Evolutionary conservation across 1,140 invertebrate genomes (phyloP).

Genomic region (Drosophila willistoni): DNA sequence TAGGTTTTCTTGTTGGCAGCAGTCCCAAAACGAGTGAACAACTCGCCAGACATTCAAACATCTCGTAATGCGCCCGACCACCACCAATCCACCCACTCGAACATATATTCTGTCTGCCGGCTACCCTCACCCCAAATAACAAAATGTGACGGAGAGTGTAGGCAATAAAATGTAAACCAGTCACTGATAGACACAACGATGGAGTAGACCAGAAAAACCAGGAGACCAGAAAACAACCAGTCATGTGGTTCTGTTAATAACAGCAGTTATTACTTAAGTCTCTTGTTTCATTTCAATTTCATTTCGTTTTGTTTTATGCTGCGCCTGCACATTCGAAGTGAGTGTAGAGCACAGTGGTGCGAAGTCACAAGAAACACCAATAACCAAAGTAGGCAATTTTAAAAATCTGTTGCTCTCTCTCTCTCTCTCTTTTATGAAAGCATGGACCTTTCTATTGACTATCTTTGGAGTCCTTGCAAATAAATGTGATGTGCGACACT

Average conservation of each 20-base stretch:
- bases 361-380: not conserved
- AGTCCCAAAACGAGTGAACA: conserved; percentile 23
- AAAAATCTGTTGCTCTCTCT: no score
- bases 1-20: conserved; percentile 61
- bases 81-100: not conserved
- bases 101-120: no score
- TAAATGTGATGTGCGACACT: not conserved
- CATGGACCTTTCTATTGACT: no score
- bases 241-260: conserved; percentile 49
- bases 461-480: not conserved
- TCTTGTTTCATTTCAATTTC: conserved; percentile 66
- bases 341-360: not conserved
- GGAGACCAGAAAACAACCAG: conserved; percentile 7
- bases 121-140: conserved; percentile 7
- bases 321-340: conserved; percentile 39
- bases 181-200: conserved; percentile 11
- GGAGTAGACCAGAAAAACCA: conserved; percentile 5
- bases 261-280: conserved; percentile 65
- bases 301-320: conserved; percentile 46
- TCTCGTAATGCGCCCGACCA: not conserved
- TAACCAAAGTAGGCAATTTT: not conserved
- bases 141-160: conserved; percentile 9
- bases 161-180: conserved; percentile 48
- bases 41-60: conserved; percentile 1
- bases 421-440: no score